Conservation (phyloP, 2,888 invertebrate genomes). For the Boloria euphrosyne region DNA sequence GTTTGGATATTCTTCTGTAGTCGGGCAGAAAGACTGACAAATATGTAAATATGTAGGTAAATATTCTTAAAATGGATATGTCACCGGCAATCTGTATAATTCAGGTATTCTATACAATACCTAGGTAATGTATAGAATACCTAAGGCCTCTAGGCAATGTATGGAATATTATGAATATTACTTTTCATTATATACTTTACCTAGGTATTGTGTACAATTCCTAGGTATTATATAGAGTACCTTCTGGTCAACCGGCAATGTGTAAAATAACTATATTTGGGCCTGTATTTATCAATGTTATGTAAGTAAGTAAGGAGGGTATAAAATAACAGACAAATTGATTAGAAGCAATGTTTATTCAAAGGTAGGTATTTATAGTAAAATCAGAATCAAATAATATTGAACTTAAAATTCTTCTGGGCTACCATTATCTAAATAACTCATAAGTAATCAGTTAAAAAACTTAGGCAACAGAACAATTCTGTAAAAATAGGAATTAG, state of each 20-base stretch:
- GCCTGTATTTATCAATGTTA: neutral
- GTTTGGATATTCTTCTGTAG: too few species aligned
- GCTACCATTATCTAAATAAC: too few species aligned
- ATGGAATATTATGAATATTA: neutral
- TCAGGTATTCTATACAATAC: neutral
- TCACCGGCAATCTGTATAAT: neutral
- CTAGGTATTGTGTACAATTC: neutral
- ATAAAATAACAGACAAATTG: too few species aligned
- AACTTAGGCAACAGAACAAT: too few species aligned
- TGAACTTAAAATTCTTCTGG: too few species aligned
- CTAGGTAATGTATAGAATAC: too few species aligned
- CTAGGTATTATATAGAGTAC: neutral
- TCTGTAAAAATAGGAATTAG: neutral
- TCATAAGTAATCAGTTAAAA: too few species aligned
- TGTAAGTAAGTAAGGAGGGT: neutral
- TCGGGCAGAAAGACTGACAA: too few species aligned
- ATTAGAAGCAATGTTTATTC: too few species aligned
- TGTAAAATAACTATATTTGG: constrained; percentile 1
- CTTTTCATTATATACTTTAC: neutral
- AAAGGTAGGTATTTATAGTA: too few species aligned
- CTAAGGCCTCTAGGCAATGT: neutral
- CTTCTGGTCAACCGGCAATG: neutral
- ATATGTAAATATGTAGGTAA: too few species aligned
- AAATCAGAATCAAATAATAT: too few species aligned
- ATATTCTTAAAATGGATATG: neutral